Base-by-base conservation (phyloP, 2,113 vertebrate species). In the Heterochromis multidens region DNA sequence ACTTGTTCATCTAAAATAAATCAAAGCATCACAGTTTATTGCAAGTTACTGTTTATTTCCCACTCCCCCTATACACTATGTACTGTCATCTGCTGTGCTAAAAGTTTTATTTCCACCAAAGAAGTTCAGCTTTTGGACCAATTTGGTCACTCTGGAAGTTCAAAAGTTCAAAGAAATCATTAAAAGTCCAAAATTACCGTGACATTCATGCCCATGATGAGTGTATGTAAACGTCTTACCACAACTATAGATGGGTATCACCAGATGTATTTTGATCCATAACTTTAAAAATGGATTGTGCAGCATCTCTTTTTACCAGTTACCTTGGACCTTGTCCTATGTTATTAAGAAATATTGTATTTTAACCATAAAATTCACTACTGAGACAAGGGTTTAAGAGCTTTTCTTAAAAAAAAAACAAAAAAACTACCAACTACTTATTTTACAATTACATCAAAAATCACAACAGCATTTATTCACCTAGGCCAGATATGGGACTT, bases 391-490 rank as follows among this genome's bases (percentile, higher is more conserved):
- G 19, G 46, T 59, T 82, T 65, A 74, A 27, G 1, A 27, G 57
- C 49, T 85, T 76, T 85, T 80, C 65, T 59, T 62, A 58, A 27
- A 19, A 21, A 59, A 62, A 46, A 4, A n/a, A n/a, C n/a, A n/a
- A n/a, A n/a, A n/a, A n/a, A n/a, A n/a, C n/a, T 60, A 10, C 23
- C 25, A 77, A 54, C 21, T 19, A 40, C 58, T 80, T 82, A 16
- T 80, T 79, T 81, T 31, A 52, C 46, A 57, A 62, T 78, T 49
- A 31, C n/a, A 11, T 72, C 16, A 87, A 57, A 79, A 61, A 81
- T 78, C 72, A 54, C 17, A 46, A 12, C 57, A 60, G 31, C 72
- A n/a, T 83, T 81, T 63, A 27, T 82, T 59, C 19, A 21, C 9
- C 25, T 23, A 3, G 1, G 12, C 7, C 43, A 37, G 27, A 8